Conservation (phyloP, 2,797 vertebrate species). For the Picus viridis region DNA sequence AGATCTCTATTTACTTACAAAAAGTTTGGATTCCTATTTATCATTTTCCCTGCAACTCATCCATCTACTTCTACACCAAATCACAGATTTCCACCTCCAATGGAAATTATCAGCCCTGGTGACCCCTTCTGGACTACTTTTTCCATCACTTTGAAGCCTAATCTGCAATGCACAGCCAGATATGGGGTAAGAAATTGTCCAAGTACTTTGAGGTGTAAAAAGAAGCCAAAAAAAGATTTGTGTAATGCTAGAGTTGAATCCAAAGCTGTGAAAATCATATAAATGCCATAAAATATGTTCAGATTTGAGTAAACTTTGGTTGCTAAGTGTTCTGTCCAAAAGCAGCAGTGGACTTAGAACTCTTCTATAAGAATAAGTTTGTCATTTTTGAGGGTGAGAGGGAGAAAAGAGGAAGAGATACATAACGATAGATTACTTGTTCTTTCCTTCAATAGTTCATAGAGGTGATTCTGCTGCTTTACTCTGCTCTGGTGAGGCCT, state of each 20-base stretch:
- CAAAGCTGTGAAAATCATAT: background rate
- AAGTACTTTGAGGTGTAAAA: background rate
- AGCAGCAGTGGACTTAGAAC: background rate
- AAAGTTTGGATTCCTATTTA: background rate
- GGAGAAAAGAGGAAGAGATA: background rate
- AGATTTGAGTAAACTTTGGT: background rate
- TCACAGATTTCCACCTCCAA: background rate
- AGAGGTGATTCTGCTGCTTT: too few species aligned
- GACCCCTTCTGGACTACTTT: background rate
- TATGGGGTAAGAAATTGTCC: background rate
- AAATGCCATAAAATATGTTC: background rate
- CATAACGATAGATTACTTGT: background rate
- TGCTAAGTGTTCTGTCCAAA: background rate
- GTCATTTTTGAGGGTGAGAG: background rate
- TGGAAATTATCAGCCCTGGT: background rate
- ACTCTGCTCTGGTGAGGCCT: too few species aligned
- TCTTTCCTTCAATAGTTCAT: background rate
- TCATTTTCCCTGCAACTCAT: background rate
- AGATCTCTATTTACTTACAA: background rate
- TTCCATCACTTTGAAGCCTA: background rate
- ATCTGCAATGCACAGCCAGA: background rate
- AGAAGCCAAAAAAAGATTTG: background rate
- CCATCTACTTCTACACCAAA: background rate
- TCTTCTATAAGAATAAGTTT: background rate
- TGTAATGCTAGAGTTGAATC: background rate